Conservation (phyloP, 2,888 invertebrate genomes). For the Sceliomorpha sp. region DNA sequence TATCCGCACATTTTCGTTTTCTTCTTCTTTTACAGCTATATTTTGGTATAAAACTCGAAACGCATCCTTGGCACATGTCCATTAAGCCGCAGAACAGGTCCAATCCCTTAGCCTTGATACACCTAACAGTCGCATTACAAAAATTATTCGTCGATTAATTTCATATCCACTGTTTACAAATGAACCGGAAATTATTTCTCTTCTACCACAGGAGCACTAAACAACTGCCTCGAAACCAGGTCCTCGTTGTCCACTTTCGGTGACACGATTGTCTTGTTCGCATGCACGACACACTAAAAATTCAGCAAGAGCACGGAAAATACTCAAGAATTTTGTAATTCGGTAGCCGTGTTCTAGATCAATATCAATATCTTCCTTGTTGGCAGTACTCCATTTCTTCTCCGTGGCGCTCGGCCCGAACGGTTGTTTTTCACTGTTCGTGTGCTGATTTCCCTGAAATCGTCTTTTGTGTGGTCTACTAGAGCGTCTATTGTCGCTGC, state of each 20-base stretch:
- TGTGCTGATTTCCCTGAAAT: conserved; percentile 2
- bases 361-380: conserved; percentile 29
- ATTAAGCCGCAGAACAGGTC: conserved; percentile 64
- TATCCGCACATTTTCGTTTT: conserved; percentile 45
- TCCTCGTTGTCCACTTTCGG: conserved; percentile 52
- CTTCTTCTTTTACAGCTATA: conserved; percentile 56
- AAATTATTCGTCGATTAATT: conserved; percentile 63
- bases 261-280: conserved; percentile 51
- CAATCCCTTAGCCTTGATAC: conserved; percentile 62
- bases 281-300: conserved; percentile 48
- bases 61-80: conserved; percentile 58
- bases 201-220: conserved; percentile 46
- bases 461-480: neutral
- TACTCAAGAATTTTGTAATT: conserved; percentile 40
- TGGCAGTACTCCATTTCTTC: conserved; percentile 39
- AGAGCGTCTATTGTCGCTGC: neutral
- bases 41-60: conserved; percentile 46
- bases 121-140: conserved; percentile 63
- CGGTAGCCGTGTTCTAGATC: conserved; percentile 47
- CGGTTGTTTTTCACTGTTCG: neutral
- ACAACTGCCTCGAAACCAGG: conserved; percentile 58
- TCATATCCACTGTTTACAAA: conserved; percentile 60
- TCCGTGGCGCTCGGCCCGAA: conserved; percentile 22
- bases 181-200: conserved; percentile 59
- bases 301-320: conserved; percentile 37